Percentiles rank a stretch among this genome's conserved stretches.
Evolutionary conservation across 1,140 invertebrate species (phyloP).

Genomic region (Thalassaphorura encarpata): DNA sequence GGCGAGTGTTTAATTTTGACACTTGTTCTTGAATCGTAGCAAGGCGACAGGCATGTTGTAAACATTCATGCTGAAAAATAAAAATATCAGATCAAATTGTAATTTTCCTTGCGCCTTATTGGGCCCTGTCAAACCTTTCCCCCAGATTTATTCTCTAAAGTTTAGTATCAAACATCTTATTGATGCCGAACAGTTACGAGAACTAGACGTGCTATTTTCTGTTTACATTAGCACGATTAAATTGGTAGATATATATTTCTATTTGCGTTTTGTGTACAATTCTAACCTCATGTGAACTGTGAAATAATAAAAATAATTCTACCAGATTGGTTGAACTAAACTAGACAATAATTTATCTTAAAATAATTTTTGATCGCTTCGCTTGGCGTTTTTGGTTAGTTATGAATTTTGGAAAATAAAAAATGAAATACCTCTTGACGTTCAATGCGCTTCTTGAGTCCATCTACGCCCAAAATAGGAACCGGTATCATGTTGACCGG

Average conservation of each 20-base stretch:
- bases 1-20: constrained; percentile 61
- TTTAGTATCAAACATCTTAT: too few relatives aligned
- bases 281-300: too few relatives aligned
- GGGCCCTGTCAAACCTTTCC: constrained; percentile 63
- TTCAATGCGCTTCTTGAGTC: constrained; percentile 71
- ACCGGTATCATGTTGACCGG: constrained; percentile 68
- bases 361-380: constrained; percentile 2
- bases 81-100: too few relatives aligned
- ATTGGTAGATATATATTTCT: too few relatives aligned
- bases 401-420: not conserved
- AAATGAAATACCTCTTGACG: constrained; percentile 42
- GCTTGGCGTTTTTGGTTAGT: not conserved
- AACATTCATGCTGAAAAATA: constrained; percentile 62
- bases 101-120: constrained; percentile 62
- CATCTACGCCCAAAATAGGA: constrained; percentile 79
- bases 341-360: constrained; percentile 3
- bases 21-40: constrained; percentile 54
- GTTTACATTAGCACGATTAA: too few relatives aligned
- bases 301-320: too few relatives aligned
- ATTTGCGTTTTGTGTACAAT: too few relatives aligned
- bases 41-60: constrained; percentile 59
- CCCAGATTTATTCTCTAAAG: not conserved
- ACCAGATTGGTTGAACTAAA: too few relatives aligned
- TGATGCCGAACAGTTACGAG: too few relatives aligned
- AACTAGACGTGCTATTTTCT: too few relatives aligned